Evolutionary conservation across 37 sponge, comb jelly and placozoan genomes (phyloP).

Genomic region (Oscarella lobularis): DNA sequence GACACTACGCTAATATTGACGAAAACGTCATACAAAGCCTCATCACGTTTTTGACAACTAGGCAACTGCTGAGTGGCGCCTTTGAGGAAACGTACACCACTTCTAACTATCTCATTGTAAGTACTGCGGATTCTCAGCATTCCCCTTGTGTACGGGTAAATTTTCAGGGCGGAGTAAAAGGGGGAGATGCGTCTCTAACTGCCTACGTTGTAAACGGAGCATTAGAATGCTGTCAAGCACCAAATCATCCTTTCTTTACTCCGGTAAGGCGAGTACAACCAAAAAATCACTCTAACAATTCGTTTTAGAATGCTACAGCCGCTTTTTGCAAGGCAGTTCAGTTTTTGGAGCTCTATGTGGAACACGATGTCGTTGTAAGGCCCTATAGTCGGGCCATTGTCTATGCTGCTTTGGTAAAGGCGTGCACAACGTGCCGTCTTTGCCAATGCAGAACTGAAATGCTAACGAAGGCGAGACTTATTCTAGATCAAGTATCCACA

Average conservation of each 20-base stretch:
- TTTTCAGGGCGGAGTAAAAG: neutral
- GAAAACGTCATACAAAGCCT: neutral
- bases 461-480: neutral
- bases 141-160: neutral
- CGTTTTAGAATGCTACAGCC: too few species aligned
- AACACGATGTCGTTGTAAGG: neutral
- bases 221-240: neutral
- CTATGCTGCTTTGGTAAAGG: neutral
- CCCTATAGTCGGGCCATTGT: neutral
- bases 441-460: neutral
- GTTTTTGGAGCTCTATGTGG: neutral
- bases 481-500: too few species aligned
- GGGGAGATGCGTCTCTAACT: neutral
- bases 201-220: neutral
- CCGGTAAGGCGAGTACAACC: too few species aligned
- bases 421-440: neutral
- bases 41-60: neutral
- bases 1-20: neutral
- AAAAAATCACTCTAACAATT: too few species aligned
- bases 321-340: too few species aligned
- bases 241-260: too few species aligned
- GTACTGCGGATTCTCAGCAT: neutral
- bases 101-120: neutral
- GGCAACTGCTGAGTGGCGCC: neutral
- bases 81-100: neutral